Evolutionary conservation across 2,113 vertebrate genomes (phyloP), one percentile per base, ranked within the genome.

Genomic region (Epinephelus cyanopodus): DNA sequence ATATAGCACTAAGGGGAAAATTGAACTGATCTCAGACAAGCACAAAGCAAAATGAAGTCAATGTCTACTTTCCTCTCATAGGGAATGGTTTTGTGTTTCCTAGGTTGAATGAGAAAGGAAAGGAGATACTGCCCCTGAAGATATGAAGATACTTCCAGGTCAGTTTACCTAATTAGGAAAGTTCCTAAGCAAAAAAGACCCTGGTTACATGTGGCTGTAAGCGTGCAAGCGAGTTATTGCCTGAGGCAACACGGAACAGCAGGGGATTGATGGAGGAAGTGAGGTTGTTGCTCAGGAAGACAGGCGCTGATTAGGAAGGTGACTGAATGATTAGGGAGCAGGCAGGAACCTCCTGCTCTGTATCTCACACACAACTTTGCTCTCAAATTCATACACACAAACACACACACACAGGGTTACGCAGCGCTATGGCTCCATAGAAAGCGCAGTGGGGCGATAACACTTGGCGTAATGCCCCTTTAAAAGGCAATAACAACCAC

Each of bases 401-500:
- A 37, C 72, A 81, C 52, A 5, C 52, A 5, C 76, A 63, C 39
- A 47, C 42, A 45, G 67, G 15, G 58, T 81, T 74, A 50, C 23
- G 48, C 71, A 27, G 86, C 18, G 56, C 87, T 67, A 74, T 63
- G 61, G 84, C 87, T 84, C 81, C 85, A 74, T 47, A 54, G 81
- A 91, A 86, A 83, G 86, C 42, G 27, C 88, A 84, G 74, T 79
- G 70, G 76, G 84, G 75, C 75, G 53, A 84, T 90, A 87, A 91
- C 87, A 84, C 79, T 89, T 70, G 82, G 80, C 15, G 50, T 91
- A 92, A 92, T 92, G 84, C 60, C 60, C 82, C 77, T 89, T 90
- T 87, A 89, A 91, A 85, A 86, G 72, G 66, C 88, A 86, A 77
- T 91, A 91, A 89, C 57, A 77, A 64, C 75, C 82, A 71, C 87